Conservation (phyloP, 64 coral and sea anemone genomes). For the Pocillopora damicornis region DNA sequence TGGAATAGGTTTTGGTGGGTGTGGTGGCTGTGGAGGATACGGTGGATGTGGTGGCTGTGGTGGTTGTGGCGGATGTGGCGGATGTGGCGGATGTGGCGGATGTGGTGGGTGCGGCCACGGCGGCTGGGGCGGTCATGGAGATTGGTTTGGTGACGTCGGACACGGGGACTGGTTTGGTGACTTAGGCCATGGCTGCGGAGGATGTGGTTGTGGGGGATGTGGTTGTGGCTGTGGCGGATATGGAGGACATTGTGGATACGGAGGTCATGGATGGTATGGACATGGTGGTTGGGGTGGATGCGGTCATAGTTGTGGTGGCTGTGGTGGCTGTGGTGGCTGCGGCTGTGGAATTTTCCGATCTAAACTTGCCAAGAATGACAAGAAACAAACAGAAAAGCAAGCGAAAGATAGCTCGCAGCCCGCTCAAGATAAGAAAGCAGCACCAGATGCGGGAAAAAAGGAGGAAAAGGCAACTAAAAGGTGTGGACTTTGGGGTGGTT, state of each 20-base stretch:
- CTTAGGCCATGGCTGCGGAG: slow-evolving; percentile 15
- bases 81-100: slow-evolving; percentile 24
- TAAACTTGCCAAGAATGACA: slow-evolving; percentile 5
- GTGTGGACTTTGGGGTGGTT: slow-evolving; percentile 7
- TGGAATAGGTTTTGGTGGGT: not conserved
- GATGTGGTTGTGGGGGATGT: slow-evolving; percentile 12
- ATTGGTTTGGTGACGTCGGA: slow-evolving; percentile 9
- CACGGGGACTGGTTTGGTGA: slow-evolving; percentile 16
- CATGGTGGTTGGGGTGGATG: slow-evolving; percentile 46
- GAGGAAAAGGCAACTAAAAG: slow-evolving; percentile 24
- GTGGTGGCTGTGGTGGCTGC: not conserved
- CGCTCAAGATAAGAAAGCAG: not conserved
- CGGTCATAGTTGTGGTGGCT: slow-evolving; percentile 36
- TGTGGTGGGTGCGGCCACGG: slow-evolving; percentile 13
- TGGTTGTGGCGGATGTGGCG: slow-evolving; percentile 12
- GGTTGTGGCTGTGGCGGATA: slow-evolving; percentile 33
- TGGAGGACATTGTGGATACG: slow-evolving; percentile 34
- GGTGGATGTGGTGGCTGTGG: slow-evolving; percentile 52
- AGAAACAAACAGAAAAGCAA: slow-evolving; percentile 8
- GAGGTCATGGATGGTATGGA: slow-evolving; percentile 33
- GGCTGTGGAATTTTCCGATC: slow-evolving; percentile 28
- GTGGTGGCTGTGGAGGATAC: slow-evolving; percentile 50
- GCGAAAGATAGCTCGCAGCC: not conserved
- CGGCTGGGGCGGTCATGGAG: slow-evolving; percentile 29
- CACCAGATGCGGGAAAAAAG: not conserved